Percentiles rank a stretch among this genome's conserved stretches.
Conservation (phyloP, 2,797 vertebrate genomes). For the Tympanoctomys barrerae region DNA sequence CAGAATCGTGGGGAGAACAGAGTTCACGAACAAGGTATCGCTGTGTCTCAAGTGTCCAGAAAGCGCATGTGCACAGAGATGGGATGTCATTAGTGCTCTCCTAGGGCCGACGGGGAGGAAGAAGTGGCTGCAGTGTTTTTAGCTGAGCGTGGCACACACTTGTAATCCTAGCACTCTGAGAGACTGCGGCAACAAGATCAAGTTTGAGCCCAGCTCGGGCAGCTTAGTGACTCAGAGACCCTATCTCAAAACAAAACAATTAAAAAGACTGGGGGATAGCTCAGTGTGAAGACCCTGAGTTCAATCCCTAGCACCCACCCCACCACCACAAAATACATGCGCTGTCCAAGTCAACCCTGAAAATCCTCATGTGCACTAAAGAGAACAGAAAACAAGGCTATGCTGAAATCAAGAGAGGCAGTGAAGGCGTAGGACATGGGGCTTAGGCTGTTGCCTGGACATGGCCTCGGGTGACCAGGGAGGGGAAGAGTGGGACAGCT, state of each 20-base stretch:
- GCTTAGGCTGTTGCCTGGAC: background rate
- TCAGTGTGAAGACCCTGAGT: background rate
- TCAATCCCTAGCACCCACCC: background rate
- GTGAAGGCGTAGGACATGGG: background rate
- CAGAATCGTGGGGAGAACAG: background rate
- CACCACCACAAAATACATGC: background rate
- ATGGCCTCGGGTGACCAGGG: background rate
- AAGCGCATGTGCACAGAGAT: background rate
- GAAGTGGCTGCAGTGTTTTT: background rate
- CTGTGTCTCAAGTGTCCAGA: background rate
- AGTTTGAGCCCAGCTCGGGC: background rate
- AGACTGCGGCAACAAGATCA: background rate
- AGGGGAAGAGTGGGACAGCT: background rate
- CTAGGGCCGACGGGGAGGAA: background rate
- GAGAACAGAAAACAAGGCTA: background rate
- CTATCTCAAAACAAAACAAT: background rate
- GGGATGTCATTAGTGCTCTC: background rate
- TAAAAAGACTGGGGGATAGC: background rate
- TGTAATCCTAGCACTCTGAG: background rate
- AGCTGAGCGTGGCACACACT: background rate
- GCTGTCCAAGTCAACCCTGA: background rate
- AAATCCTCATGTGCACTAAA: conserved; percentile 3
- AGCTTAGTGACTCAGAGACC: background rate
- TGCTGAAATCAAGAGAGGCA: background rate
- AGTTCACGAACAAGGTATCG: background rate